Evolutionary conservation across 2,797 vertebrate species (phyloP), one percentile per base, ranked within the genome.

Genomic region (Catamblyrhynchus diadema): DNA sequence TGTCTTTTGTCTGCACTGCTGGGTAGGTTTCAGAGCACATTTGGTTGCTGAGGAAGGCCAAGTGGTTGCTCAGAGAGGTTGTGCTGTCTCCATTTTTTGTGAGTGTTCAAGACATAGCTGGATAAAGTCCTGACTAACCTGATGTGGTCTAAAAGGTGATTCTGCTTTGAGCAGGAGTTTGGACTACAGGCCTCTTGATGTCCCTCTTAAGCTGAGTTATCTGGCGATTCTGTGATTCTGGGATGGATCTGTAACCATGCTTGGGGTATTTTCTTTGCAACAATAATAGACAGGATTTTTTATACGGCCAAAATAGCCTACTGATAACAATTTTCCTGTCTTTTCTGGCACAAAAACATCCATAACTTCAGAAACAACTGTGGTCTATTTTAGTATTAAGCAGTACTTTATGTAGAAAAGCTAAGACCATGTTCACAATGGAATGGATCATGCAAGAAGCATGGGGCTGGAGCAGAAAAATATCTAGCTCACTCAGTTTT

Each of bases 101-200:
- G 1, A 1, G 6, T 2, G 2, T 53, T 78, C 30, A 64, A 37
- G 32, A 78, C 4, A 4, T 0, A 28, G 12, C 8, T 37, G 32
- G 17, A 65, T 47, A 48, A 84, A 61, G 9, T 50, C 41, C 24
- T 37, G 50, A 12, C 7, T 39, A 33, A 60, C 32, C 10, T 60
- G 8, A 9, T 20, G 18, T 78, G 10, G 28, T 16, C 47, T 77
- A 32, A 64, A 44, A 77, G 20, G 14, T 28, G 14, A 44, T 24
- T 14, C 33, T 56, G 12, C 32, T 77, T 62, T 59, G 27, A 50
- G 24, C 25, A 78, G 16, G 17, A 39, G 19, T 3, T 50, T 60
- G 47, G 14, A 48, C 21, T 65, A 17, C 19, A 77, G 16, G 33
- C 7, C 14, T 59, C 39, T 35, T 50, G 25, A n/a, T 2, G 3